These are phyloP conservation scores for Heliconius himera DNA, from an alignment of 1,140 invertebrate species.

Conservation along the genomic window DNA sequence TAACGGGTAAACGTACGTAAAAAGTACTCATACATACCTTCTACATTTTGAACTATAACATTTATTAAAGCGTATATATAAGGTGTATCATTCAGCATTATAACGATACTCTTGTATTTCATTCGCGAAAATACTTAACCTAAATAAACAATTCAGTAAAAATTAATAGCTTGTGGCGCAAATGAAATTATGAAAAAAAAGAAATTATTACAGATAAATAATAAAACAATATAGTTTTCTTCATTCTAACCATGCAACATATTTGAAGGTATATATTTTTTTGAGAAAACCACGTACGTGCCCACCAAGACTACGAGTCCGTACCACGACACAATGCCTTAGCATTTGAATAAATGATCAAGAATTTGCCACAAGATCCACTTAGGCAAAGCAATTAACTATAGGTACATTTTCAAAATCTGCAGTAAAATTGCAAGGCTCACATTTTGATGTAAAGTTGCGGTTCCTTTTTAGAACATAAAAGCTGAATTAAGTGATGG, in stretches of 20 bases:
- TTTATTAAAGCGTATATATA: too few species aligned
- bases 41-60: background rate
- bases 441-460: background rate
- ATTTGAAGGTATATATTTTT: background rate
- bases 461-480: background rate
- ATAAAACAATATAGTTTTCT: background rate
- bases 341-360: too few species aligned
- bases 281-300: background rate
- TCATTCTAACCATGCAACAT: background rate
- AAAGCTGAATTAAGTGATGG: slow-evolving; percentile 20
- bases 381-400: background rate
- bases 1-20: too few species aligned
- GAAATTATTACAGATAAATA: background rate
- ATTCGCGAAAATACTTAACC: background rate
- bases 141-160: background rate
- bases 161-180: background rate
- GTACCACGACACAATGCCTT: too few species aligned
- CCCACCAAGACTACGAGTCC: too few species aligned
- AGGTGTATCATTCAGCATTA: background rate
- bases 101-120: background rate
- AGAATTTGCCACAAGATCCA: background rate
- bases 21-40: background rate
- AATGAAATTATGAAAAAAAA: too few species aligned
- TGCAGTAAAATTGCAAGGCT: background rate
- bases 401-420: background rate